These are phyloP conservation scores for Acrocephalus kingi DNA, from an alignment of 2,113 vertebrate species.

Conservation along the genomic window DNA sequence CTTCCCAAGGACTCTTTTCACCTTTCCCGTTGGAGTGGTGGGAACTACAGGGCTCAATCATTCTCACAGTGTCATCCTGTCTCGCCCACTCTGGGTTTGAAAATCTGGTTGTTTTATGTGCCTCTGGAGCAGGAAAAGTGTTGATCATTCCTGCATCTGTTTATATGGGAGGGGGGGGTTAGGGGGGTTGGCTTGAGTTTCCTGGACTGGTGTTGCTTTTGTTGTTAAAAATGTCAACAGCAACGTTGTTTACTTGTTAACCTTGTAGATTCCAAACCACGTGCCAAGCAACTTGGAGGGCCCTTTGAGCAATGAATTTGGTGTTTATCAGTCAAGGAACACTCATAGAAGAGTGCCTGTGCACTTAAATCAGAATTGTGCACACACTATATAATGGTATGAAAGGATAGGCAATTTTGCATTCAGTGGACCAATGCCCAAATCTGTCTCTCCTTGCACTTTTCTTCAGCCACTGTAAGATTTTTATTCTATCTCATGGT, in stretches of 20 bases:
- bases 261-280: constrained; percentile 6
- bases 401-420: neutral
- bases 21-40: neutral
- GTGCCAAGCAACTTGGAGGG: fast-evolving
- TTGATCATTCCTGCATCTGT: constrained; percentile 67
- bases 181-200: constrained; percentile 7
- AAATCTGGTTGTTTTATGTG: constrained; percentile 62
- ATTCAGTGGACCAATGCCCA: neutral
- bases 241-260: constrained; percentile 53
- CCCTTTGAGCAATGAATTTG: neutral
- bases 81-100: constrained; percentile 33
- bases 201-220: constrained; percentile 62
- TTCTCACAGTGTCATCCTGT: constrained; percentile 71
- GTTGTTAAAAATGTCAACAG: constrained; percentile 66
- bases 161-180: neutral
- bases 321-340: neutral
- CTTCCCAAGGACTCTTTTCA: constrained; percentile 17
- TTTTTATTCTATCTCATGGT: neutral
- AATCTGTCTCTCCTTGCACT: neutral
- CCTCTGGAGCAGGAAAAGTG: constrained; percentile 65
- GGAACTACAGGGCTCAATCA: constrained; percentile 41
- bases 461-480: neutral
- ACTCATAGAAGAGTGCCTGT: neutral
- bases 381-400: neutral
- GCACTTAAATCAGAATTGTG: neutral